These are phyloP conservation scores for Siniperca obscura DNA, from an alignment of 2,797 vertebrate species.

Conservation along the genomic window DNA sequence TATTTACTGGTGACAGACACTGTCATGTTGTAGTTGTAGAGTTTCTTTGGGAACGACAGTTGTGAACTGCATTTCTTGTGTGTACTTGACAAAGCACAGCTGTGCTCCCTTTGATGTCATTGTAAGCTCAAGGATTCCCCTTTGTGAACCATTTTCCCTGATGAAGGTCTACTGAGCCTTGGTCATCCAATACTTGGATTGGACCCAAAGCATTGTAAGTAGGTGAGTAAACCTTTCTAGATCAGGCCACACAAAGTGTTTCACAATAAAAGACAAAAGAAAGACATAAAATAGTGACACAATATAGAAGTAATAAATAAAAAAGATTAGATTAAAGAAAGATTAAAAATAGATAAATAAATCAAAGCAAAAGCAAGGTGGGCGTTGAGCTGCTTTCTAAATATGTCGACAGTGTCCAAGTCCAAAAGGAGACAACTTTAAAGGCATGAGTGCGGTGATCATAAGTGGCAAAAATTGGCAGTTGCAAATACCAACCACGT, in stretches of 20 bases:
- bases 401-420: neutral
- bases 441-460: neutral
- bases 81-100: neutral
- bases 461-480: slow-evolving; percentile 15
- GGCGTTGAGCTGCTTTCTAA: neutral
- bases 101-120: neutral
- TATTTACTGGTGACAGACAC: too few species aligned
- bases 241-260: neutral
- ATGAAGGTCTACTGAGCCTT: neutral
- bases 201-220: neutral
- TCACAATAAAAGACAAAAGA: neutral
- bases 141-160: neutral
- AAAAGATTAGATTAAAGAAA: neutral
- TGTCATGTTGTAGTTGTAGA: neutral
- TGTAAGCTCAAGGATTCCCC: neutral
- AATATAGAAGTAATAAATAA: neutral
- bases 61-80: neutral
- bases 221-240: neutral
- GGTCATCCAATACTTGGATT: neutral
- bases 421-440: neutral
- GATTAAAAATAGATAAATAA: neutral
- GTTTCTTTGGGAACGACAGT: neutral
- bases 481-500: slow-evolving; percentile 39
- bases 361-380: neutral
- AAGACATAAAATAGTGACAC: too few species aligned